A percentile compares a stretch with the other conserved stretches of the same genome.
Evolutionary conservation across 2,888 invertebrate genomes (phyloP).

Genomic region (Caenorhabditis imperialis): DNA sequence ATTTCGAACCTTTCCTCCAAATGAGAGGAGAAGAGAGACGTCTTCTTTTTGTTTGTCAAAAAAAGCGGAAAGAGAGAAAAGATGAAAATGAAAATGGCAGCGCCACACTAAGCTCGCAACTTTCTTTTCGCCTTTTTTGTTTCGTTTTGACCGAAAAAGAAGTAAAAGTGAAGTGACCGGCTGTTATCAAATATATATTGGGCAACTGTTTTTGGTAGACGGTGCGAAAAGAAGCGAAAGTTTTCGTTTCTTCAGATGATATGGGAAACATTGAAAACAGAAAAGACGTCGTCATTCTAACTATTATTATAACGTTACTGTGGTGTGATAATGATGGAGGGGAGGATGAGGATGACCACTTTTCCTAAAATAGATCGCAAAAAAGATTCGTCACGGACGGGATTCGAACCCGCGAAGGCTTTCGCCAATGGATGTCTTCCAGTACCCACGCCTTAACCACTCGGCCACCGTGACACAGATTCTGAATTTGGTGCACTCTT

Average conservation of each 20-base stretch:
- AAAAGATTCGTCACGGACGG: too few species aligned
- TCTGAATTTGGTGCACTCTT: too few species aligned
- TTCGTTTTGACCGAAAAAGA: constrained; percentile 26
- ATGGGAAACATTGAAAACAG: neutral
- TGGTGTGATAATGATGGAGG: too few species aligned
- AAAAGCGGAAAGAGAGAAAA: constrained; percentile 3
- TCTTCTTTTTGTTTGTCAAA: constrained; percentile 23
- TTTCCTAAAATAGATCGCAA: too few species aligned
- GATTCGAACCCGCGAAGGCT: too few species aligned
- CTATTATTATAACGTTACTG: too few species aligned
- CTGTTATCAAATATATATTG: constrained; percentile 24
- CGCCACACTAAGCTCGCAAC: constrained; percentile 21
- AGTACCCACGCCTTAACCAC: too few species aligned
- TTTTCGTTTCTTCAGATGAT: too few species aligned
- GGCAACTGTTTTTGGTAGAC: constrained; percentile 28
- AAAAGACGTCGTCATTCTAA: too few species aligned
- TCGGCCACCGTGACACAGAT: too few species aligned
- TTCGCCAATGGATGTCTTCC: too few species aligned
- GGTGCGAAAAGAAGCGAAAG: constrained; percentile 13
- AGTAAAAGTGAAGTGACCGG: constrained; percentile 24
- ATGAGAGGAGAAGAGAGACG: constrained; percentile 26
- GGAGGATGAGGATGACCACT: too few species aligned
- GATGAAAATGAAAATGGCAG: constrained; percentile 26
- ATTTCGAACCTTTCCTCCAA: constrained; percentile 41
- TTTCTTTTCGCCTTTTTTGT: constrained; percentile 16